Evolutionary conservation across 2,113 vertebrate species (phyloP).

Genomic region (Mungos mungo): DNA sequence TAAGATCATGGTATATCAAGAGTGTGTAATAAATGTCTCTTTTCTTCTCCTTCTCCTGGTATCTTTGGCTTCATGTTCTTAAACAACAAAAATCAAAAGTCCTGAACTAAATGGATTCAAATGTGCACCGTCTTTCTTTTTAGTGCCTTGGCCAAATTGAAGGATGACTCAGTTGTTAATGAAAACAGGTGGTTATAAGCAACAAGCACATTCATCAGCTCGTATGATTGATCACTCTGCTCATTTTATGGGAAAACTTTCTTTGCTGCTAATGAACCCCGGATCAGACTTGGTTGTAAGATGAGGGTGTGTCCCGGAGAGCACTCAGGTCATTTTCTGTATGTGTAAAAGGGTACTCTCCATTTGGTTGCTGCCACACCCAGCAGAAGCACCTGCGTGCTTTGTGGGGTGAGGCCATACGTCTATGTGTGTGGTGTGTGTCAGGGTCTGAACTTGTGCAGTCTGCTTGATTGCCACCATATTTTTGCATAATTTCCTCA

Average conservation of each 20-base stretch:
- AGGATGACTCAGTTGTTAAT: slow-evolving; percentile 26
- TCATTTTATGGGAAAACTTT: slow-evolving; percentile 59
- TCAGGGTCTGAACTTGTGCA: not conserved
- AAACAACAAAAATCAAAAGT: not conserved
- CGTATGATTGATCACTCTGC: not conserved
- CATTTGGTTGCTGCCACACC: not conserved
- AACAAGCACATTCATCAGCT: not conserved
- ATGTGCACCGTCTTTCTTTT: not conserved
- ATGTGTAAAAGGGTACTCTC: not conserved
- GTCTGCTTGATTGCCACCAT: not conserved
- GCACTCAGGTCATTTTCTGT: not conserved
- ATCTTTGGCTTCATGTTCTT: not conserved
- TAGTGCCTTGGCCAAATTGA: not conserved
- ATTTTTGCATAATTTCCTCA: not conserved
- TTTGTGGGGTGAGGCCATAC: not conserved
- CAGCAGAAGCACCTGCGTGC: not conserved
- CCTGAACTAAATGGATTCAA: slow-evolving; percentile 22
- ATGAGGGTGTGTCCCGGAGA: slow-evolving; percentile 11
- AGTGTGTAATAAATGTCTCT: not conserved
- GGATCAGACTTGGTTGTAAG: slow-evolving; percentile 72
- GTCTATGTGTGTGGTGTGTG: not conserved
- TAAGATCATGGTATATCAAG: not conserved
- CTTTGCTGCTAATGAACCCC: slow-evolving; percentile 57
- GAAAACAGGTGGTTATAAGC: not conserved
- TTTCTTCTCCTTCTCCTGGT: not conserved